These are phyloP conservation scores for Megalonaias nervosa DNA, from an alignment of 1,140 invertebrate species.

Conservation along the genomic window DNA sequence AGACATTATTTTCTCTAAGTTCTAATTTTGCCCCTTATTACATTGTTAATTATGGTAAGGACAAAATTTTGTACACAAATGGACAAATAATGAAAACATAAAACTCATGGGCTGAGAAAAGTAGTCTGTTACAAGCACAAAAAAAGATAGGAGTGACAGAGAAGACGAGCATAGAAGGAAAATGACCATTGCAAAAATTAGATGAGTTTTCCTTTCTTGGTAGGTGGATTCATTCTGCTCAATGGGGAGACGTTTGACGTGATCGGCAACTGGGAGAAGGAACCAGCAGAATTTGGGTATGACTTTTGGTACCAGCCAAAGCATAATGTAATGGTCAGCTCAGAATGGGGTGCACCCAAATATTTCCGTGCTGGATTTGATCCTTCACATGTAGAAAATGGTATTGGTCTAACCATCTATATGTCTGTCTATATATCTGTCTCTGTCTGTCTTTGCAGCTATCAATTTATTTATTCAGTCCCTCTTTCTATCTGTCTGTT, in stretches of 20 bases:
- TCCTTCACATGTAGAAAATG: constrained; percentile 74
- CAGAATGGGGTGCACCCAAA: constrained; percentile 93
- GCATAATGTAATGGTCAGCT: constrained; percentile 90
- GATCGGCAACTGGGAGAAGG: constrained; percentile 75
- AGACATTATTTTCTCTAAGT: too few species aligned
- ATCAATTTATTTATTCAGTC: too few species aligned
- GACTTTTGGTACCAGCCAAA: constrained; percentile 97
- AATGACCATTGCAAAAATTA: neutral
- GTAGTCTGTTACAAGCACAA: too few species aligned
- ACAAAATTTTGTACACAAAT: too few species aligned
- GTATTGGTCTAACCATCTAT: constrained; percentile 50
- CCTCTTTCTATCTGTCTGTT: too few species aligned
- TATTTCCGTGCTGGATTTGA: constrained; percentile 86
- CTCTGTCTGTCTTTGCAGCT: too few species aligned
- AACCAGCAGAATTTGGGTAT: constrained; percentile 73
- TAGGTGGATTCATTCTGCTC: constrained; percentile 91
- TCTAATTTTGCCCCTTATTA: too few species aligned
- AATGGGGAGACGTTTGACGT: constrained; percentile 86
- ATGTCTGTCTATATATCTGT: too few species aligned
- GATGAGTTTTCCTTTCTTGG: constrained; percentile 5
- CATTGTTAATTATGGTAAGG: too few species aligned
- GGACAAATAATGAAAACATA: too few species aligned
- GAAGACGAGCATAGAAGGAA: neutral
- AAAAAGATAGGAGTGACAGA: neutral
- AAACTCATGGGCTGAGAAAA: too few species aligned